phyloP scores from a whole-genome alignment of 1,140 invertebrate species.

The Trichonephila clavata region DNA sequence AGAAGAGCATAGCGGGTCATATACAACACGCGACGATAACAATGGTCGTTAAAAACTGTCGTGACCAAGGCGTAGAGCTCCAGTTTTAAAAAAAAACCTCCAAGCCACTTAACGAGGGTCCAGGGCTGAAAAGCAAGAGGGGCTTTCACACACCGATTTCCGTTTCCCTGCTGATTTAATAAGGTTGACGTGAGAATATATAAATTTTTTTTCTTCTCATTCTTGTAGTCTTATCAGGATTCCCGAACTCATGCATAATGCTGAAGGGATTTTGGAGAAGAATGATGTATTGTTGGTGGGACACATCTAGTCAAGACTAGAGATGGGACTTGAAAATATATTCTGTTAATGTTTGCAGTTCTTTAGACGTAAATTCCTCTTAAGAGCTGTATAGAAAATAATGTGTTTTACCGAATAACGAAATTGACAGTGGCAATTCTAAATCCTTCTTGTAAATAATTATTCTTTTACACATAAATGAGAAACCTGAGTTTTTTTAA shows the following conservation, averaged over 20 bases:
- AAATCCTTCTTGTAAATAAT: too few relatives aligned
- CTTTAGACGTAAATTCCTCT: too few relatives aligned
- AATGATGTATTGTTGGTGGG: neutral
- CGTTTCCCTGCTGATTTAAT: conserved; percentile 31
- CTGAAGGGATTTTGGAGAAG: neutral
- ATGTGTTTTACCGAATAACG: too few relatives aligned
- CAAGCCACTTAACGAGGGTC: conserved; percentile 8
- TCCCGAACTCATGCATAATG: neutral
- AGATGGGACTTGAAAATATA: neutral
- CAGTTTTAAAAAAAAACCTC: neutral
- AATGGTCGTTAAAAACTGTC: conserved; percentile 17
- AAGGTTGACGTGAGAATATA: conserved; percentile 2
- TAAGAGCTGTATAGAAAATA: too few relatives aligned
- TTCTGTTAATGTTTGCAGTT: neutral
- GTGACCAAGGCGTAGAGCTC: neutral
- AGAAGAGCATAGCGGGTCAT: neutral
- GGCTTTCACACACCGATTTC: neutral
- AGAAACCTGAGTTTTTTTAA: too few relatives aligned
- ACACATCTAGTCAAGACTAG: neutral
- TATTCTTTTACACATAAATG: too few relatives aligned
- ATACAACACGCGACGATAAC: neutral
- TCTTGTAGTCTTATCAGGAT: neutral
- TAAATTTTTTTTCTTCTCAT: neutral
- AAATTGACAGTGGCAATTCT: too few relatives aligned
- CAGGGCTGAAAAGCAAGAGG: neutral